Conservation (phyloP, 2,888 invertebrate genomes). For the Athalia rosae region DNA sequence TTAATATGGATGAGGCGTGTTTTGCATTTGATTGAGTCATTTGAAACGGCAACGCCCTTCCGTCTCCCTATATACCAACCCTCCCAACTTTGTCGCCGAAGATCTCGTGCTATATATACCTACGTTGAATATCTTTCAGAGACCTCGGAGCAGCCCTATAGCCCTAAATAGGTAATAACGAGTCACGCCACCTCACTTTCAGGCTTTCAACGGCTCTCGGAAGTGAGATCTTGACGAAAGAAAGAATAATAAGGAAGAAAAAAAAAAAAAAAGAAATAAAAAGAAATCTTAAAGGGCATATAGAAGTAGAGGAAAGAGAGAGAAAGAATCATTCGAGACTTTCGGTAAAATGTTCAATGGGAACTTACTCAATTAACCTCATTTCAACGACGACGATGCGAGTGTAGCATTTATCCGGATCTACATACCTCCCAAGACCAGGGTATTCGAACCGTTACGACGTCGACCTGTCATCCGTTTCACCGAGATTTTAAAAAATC, state of each 20-base stretch:
- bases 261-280: neutral
- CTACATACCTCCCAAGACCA: neutral
- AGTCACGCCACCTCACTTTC: slow-evolving; percentile 42
- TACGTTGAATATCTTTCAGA: slow-evolving; percentile 30
- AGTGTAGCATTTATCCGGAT: slow-evolving; percentile 8
- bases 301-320: neutral
- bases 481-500: no score
- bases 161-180: slow-evolving; percentile 45
- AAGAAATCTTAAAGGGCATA: neutral
- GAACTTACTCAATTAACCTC: slow-evolving; percentile 37
- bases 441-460: slow-evolving; percentile 2
- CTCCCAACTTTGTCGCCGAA: slow-evolving; percentile 31
- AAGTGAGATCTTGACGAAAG: slow-evolving; percentile 1
- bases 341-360: slow-evolving; percentile 28
- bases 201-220: slow-evolving; percentile 42
- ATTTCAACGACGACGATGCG: slow-evolving; percentile 15
- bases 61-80: slow-evolving; percentile 1
- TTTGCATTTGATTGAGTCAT: slow-evolving; percentile 44
- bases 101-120: slow-evolving; percentile 9
- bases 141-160: slow-evolving; percentile 19
- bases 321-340: slow-evolving; percentile 6
- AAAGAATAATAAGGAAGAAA: neutral
- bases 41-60: slow-evolving; percentile 31
- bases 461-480: neutral
- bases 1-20: slow-evolving; percentile 44